Evolutionary conservation across 2,888 invertebrate genomes (phyloP).

Genomic region (Conchocele bisecta): DNA sequence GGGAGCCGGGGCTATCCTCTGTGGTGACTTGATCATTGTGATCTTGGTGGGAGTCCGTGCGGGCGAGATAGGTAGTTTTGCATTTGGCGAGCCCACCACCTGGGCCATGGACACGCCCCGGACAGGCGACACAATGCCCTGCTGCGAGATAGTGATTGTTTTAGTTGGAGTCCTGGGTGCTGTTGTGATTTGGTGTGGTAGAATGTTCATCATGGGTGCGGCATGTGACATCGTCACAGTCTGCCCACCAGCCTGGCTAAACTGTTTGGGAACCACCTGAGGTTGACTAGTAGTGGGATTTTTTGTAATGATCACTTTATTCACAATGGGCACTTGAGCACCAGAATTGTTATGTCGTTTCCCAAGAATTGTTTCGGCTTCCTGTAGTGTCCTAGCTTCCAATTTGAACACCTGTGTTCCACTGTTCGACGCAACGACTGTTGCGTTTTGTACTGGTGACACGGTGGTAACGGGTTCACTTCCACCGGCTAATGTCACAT

Average conservation of each 20-base stretch:
- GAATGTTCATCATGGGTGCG: slow-evolving; percentile 43
- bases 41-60: slow-evolving; percentile 85
- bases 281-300: slow-evolving; percentile 77
- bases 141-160: slow-evolving; percentile 87
- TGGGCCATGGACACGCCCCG: slow-evolving; percentile 71
- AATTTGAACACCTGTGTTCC: too few relatives aligned
- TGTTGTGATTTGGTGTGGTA: slow-evolving; percentile 46
- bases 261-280: slow-evolving; percentile 73
- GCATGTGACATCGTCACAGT: slow-evolving; percentile 45
- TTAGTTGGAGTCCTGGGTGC: slow-evolving; percentile 83
- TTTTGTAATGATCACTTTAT: slow-evolving; percentile 82
- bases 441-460: too few relatives aligned
- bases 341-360: slow-evolving; percentile 6
- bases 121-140: slow-evolving; percentile 80
- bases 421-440: too few relatives aligned
- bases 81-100: slow-evolving; percentile 69
- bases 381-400: too few relatives aligned
- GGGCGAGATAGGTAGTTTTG: slow-evolving; percentile 76
- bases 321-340: slow-evolving; percentile 69
- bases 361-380: too few relatives aligned
- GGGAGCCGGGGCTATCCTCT: slow-evolving; percentile 85
- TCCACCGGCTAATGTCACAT: too few relatives aligned
- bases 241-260: slow-evolving; percentile 53
- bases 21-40: slow-evolving; percentile 87
- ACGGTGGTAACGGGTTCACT: too few relatives aligned